Base-by-base conservation (phyloP, 64 coral and sea anemone species). In the Cladopsammia gracilis region DNA sequence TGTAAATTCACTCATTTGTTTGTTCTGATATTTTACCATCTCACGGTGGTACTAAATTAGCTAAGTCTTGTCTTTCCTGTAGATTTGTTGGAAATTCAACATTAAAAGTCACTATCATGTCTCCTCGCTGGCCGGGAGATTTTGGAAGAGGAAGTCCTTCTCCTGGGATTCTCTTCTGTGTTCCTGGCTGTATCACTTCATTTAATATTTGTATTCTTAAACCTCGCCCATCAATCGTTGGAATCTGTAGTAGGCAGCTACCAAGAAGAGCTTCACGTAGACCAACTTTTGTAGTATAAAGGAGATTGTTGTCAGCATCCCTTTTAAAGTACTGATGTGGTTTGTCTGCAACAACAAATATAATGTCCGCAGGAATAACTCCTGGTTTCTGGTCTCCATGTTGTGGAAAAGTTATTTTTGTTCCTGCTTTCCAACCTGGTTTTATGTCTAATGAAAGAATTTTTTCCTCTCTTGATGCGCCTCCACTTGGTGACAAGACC, bases 361-460 rank as follows among this genome's bases (percentile, higher is more conserved):
- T 88, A 69, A 99, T 96, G 53, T 99, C 98, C 48, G 98, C 94
- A 57, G 98, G 77, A 34, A 96, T 86, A 62, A 87, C 25, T 14
- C 94, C 98, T 44, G 79, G 74, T 75, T 94, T 96, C 59, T 88
- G 80, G 54, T 99, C 94, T 1, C 98, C 98, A 64, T 91, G 87
- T 25, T 70, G 64, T 14, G 88, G 19, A 82, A 96, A 99, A 71
- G 91, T 99, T 54, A 99, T 77, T 79, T 87, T 90, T 76, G 94
- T 99, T 16, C 98, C 98, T 48, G 94, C 98, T 65, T 99, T 99
- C 98, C 98, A 99, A 14, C 98, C 98, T 26, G 94, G 94, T 56
- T 96, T 96, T 20, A 99, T 74, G 15, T 86, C 79, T 22, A 99
- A 90, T 34, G 89, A 16, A 45, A 99, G 78, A 73, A 99, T 77